Evolutionary conservation across 2,888 invertebrate species (phyloP), one percentile per base, ranked within the genome.

Genomic region (Ochropleura plecta): DNA sequence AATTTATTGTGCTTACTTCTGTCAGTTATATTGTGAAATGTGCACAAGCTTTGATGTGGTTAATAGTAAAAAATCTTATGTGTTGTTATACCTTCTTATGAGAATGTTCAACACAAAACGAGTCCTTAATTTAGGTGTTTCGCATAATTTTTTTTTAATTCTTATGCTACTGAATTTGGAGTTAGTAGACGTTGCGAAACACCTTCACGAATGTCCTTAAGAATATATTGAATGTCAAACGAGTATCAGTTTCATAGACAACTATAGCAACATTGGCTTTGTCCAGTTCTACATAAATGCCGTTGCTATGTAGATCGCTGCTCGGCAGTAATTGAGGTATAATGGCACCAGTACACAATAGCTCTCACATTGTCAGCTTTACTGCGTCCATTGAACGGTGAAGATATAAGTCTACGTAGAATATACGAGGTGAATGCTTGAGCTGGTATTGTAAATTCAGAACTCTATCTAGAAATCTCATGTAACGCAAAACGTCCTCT

Each of bases 271-370:
- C 44, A 63, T 20, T 48, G 42, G 30, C 44, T 67, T 55, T 67
- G 63, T 64, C 66, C 79, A 59, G 40, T 60, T 57, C 57, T 18
- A 81, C 44, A 42, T 69, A 68, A 64, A 62, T 60, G 44, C 64
- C 66, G 51, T 70, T 68, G 70, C 64, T 81, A 74, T 62, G 63
- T 70, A 82, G 77, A 70, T 65, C 30, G 71, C 44, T 62, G 67
- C 59, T 67, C 70, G 64, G 42, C 70, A 69, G 73, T 82, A 85
- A 82, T 82, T 82, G 85, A 82, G 82, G 78, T 82, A 82, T 85
- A 82, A 82, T 85, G 82, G 82, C 57, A 62, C 64, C 64, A 49
- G 78, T 64, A 82, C 85, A 82, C 85, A 82, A 85, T 82, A 48
- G 82, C 51, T 70, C 69, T 77, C 70, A 64, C 72, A 82, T 82